Evolutionary conservation across 2,888 invertebrate genomes (phyloP).

Genomic region (Poecilobothrus nobilitatus): DNA sequence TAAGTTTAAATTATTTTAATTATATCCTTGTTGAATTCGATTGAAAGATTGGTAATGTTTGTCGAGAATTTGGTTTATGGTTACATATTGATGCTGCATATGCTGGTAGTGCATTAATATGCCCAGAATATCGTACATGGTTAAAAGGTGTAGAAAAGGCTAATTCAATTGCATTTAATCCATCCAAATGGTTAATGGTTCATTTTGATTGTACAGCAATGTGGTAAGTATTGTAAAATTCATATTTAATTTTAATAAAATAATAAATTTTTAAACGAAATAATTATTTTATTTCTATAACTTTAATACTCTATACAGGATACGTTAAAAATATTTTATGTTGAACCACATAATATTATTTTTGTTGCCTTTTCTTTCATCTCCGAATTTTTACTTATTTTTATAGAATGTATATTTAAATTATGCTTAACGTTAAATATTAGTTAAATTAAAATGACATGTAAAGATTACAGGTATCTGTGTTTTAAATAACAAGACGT

Average conservation of each 20-base stretch:
- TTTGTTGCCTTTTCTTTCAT: too few relatives aligned
- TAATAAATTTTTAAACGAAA: not conserved
- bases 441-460: too few relatives aligned
- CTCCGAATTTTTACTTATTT: too few relatives aligned
- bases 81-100: slow-evolving; percentile 97
- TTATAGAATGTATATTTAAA: too few relatives aligned
- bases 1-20: slow-evolving; percentile 12
- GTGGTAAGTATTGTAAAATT: slow-evolving; percentile 66
- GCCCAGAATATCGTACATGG: slow-evolving; percentile 90
- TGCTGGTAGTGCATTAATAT: slow-evolving; percentile 91
- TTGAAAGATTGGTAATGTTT: slow-evolving; percentile 52
- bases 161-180: slow-evolving; percentile 95
- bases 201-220: slow-evolving; percentile 98
- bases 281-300: slow-evolving; percentile 14
- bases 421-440: too few relatives aligned
- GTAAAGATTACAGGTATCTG: too few relatives aligned
- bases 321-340: too few relatives aligned
- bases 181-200: slow-evolving; percentile 98
- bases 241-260: too few relatives aligned
- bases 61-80: slow-evolving; percentile 80
- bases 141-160: slow-evolving; percentile 83
- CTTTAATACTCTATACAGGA: too few relatives aligned
- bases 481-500: too few relatives aligned
- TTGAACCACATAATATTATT: too few relatives aligned
- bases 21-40: not conserved